A percentile compares a stretch with the other conserved stretches of the same genome.
phyloP scores from a whole-genome alignment of 2,888 invertebrate genomes.

The Ochropacha duplaris region DNA sequence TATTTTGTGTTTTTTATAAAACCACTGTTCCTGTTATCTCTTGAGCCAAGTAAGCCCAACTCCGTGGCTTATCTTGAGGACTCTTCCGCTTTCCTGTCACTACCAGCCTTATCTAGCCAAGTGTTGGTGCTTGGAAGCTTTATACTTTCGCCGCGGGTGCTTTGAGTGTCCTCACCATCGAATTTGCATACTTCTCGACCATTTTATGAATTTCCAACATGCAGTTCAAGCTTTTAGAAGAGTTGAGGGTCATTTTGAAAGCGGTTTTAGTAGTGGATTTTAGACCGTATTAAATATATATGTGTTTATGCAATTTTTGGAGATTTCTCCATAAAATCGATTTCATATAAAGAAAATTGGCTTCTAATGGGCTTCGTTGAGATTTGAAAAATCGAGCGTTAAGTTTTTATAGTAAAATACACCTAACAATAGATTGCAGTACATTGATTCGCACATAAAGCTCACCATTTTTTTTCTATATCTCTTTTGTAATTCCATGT shows the following conservation, averaged over 20 bases:
- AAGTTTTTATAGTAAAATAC: too few relatives aligned
- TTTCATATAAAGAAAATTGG: too few relatives aligned
- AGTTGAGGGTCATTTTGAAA: not conserved
- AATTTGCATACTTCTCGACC: slow-evolving; percentile 6
- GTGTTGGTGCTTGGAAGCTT: slow-evolving; percentile 4
- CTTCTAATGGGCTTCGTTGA: too few relatives aligned
- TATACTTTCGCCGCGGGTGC: not conserved
- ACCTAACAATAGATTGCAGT: too few relatives aligned
- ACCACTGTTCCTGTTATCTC: not conserved
- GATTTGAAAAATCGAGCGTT: too few relatives aligned
- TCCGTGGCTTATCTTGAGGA: slow-evolving; percentile 33
- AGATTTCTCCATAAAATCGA: too few relatives aligned
- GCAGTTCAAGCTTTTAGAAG: not conserved
- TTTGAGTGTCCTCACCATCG: not conserved
- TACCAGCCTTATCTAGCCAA: slow-evolving; percentile 22
- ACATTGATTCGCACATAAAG: too few relatives aligned
- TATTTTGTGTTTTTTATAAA: too few relatives aligned
- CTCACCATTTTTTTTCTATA: too few relatives aligned
- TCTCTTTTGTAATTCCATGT: too few relatives aligned
- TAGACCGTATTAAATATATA: too few relatives aligned
- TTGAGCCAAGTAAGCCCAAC: not conserved
- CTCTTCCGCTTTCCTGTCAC: slow-evolving; percentile 13
- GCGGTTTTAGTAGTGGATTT: not conserved
- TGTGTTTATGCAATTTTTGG: too few relatives aligned
- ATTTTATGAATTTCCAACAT: slow-evolving; percentile 5